These are phyloP conservation scores for Rhopalosiphum maidis DNA, from an alignment of 1,140 invertebrate genomes.

Conservation along the genomic window DNA sequence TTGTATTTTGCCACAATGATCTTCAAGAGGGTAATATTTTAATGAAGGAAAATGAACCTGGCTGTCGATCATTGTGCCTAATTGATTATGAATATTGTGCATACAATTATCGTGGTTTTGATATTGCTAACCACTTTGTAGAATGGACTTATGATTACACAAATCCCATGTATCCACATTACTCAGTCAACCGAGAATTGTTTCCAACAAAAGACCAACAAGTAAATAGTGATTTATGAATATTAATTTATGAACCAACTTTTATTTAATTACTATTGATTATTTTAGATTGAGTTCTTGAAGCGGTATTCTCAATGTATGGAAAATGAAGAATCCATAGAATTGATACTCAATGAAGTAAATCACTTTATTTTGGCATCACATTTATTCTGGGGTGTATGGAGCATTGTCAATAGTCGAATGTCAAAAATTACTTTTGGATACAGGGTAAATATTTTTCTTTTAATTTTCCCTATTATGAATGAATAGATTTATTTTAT, in stretches of 20 bases:
- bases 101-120: conserved; percentile 93
- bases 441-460: conserved; percentile 79
- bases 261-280: neutral
- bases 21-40: conserved; percentile 87
- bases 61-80: conserved; percentile 68
- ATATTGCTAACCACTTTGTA: conserved; percentile 94
- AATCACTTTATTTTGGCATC: conserved; percentile 83
- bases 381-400: conserved; percentile 93
- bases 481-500: neutral
- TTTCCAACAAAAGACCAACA: conserved; percentile 82
- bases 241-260: neutral
- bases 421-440: conserved; percentile 91
- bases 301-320: conserved; percentile 60
- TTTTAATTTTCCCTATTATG: neutral
- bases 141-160: conserved; percentile 96
- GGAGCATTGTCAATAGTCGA: conserved; percentile 87
- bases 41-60: conserved; percentile 58
- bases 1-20: conserved; percentile 98
- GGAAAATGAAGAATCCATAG: conserved; percentile 55
- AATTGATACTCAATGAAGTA: conserved; percentile 75
- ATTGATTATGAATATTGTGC: conserved; percentile 95
- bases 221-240: conserved; percentile 66
- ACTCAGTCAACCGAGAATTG: conserved; percentile 69
- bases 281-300: conserved; percentile 58
- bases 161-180: conserved; percentile 78